Base-by-base conservation (phyloP, 2,113 vertebrate genomes). In the Pelobates fuscus region DNA sequence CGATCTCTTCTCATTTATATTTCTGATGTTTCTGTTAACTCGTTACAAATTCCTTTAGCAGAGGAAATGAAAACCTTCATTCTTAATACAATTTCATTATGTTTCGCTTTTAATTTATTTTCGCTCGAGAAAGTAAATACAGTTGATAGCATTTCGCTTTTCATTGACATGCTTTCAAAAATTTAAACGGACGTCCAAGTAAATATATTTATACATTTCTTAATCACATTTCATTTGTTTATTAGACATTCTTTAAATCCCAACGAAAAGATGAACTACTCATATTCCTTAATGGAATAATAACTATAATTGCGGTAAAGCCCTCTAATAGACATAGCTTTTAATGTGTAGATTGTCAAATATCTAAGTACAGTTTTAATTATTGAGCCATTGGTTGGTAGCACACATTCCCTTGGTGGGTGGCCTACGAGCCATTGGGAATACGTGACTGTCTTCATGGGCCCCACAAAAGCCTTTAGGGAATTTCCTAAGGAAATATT, bases 401-500 rank as follows among this genome's bases (percentile, higher is more conserved):
- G 49, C 32, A 68, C 27, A 60, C 23, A 44, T 54, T 68, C 49
- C 57, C 55, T 46, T 52, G 25, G 60, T 67, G 73, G 73, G 73
- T 77, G 73, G 64, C 62, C 73, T 54, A 27, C 49, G 44, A 61
- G 73, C 73, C 41, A 32, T 32, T 26, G 73, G 57, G 65, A 61
- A 67, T 66, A 68, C n/a, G 55, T 49, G 64, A 44, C 57, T 52
- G 37, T 62, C 41, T 60, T 44, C 21, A 67, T 32, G 43, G 65
- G 64, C 55, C 55, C 15, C 54, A 65, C 64, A 43, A 24, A 76
- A 76, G 30, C 32, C 63, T 67, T 27, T 60, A 67, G 72, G 54
- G 59, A 64, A 72, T 72, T 72, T 72, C 59, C 70, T 64, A 54
- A 26, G 70, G 72, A 76, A 58, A 76, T 67, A 67, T 67, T 76